A percentile compares a stretch with the other conserved stretches of the same genome.
Evolutionary conservation across 2,797 vertebrate species (phyloP).

Genomic region (Enteromius afrohamiltoni): DNA sequence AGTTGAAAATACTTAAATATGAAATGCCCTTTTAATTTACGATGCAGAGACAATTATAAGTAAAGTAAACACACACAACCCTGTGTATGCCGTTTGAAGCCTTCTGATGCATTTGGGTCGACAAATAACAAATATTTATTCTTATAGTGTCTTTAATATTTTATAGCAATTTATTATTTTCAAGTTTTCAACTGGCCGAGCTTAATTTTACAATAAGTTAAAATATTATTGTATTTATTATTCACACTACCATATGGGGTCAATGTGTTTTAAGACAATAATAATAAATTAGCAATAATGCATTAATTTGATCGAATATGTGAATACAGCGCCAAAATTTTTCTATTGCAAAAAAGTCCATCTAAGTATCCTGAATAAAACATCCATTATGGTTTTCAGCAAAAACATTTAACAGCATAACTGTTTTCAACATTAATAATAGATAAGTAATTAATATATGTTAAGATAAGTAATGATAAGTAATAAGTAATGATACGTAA

Average conservation of each 20-base stretch:
- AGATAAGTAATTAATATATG: too few relatives aligned
- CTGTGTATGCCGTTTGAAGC: neutral
- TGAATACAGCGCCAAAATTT: neutral
- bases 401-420: neutral
- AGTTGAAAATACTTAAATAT: neutral
- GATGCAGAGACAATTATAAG: neutral
- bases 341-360: neutral
- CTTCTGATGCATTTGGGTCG: neutral
- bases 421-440: neutral
- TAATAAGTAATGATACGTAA: too few relatives aligned
- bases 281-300: neutral
- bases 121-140: neutral
- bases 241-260: neutral
- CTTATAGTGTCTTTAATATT: neutral
- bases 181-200: neutral
- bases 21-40: neutral
- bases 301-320: neutral
- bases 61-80: neutral
- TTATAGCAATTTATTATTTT: neutral
- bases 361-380: neutral
- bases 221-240: neutral
- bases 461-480: too few relatives aligned
- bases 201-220: neutral
- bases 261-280: neutral
- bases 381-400: neutral